Percentiles rank a stretch among this genome's conserved stretches.
Evolutionary conservation across 2,888 invertebrate genomes (phyloP).

Genomic region (Hypomecis punctinalis): DNA sequence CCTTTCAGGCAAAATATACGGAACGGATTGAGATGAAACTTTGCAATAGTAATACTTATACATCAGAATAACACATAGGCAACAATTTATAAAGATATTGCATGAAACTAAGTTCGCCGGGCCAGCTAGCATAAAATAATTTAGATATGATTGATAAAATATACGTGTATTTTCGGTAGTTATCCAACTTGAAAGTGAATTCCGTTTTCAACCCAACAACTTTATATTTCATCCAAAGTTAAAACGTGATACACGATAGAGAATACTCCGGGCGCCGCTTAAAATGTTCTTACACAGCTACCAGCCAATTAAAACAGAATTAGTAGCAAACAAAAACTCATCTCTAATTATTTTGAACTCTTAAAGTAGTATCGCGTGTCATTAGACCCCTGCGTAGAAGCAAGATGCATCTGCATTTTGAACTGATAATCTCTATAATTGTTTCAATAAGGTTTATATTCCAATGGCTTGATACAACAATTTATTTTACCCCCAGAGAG

Average conservation of each 20-base stretch:
- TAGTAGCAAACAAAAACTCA: conserved; percentile 58
- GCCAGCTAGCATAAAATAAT: no score
- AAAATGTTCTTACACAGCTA: conserved; percentile 47
- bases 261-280: conserved; percentile 45
- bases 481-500: conserved; percentile 63
- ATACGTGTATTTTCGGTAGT: no score
- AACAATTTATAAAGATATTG: no score
- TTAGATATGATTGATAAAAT: no score
- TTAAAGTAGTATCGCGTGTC: conserved; percentile 71
- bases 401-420: conserved; percentile 8
- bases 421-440: conserved; percentile 16
- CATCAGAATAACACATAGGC: no score
- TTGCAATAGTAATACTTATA: no score
- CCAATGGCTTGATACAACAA: conserved; percentile 45
- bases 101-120: no score
- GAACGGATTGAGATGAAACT: no score
- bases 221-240: background rate
- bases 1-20: no score
- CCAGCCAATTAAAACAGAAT: conserved; percentile 65
- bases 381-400: conserved; percentile 74
- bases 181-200: background rate
- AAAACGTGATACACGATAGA: conserved; percentile 11
- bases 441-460: conserved; percentile 33
- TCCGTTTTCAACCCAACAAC: background rate
- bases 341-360: conserved; percentile 72